phyloP scores from a whole-genome alignment of 2,797 vertebrate genomes.

The Diplodus sargus region DNA sequence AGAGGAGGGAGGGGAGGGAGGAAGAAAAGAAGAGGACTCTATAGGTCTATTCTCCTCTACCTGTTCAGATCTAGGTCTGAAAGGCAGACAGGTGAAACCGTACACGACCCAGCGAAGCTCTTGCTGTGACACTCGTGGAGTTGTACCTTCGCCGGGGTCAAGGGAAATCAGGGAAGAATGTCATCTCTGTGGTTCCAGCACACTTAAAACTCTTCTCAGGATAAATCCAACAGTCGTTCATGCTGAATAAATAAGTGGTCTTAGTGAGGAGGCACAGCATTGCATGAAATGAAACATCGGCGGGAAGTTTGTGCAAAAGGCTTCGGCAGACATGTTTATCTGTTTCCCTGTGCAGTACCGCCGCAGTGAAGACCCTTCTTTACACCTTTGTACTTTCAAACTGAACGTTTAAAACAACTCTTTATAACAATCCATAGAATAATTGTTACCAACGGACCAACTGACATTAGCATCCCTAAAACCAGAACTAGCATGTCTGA shows the following conservation, averaged over 20 bases:
- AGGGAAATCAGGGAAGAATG: constrained; percentile 45
- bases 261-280: neutral
- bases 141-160: constrained; percentile 62
- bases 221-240: constrained; percentile 35
- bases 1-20: constrained; percentile 53
- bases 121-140: constrained; percentile 69
- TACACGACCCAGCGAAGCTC: constrained; percentile 67
- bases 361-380: no score
- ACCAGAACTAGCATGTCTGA: neutral
- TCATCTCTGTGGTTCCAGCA: constrained; percentile 46
- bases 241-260: neutral
- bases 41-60: constrained; percentile 78
- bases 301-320: neutral
- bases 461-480: neutral
- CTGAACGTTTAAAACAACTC: neutral
- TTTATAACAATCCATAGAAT: neutral
- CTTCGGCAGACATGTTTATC: neutral
- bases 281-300: neutral
- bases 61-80: constrained; percentile 77
- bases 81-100: constrained; percentile 81
- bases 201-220: constrained; percentile 44
- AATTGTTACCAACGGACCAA: neutral
- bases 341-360: neutral
- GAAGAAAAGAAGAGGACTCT: constrained; percentile 65
- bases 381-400: no score